A percentile compares a stretch with the other conserved stretches of the same genome.
Evolutionary conservation across 2,888 invertebrate genomes (phyloP).

Genomic region (Orthosia cruda): DNA sequence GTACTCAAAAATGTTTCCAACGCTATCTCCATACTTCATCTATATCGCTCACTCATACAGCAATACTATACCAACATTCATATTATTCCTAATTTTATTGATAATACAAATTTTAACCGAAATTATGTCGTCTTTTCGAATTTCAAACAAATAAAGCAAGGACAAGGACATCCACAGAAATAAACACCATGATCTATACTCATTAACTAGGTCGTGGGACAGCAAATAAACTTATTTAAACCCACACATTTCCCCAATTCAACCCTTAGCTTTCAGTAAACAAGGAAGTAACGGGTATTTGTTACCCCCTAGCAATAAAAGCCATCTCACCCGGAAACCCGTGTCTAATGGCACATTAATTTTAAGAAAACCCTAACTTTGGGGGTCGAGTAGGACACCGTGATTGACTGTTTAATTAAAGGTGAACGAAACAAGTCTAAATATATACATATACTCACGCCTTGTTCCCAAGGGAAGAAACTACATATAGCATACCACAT

Average conservation of each 20-base stretch:
- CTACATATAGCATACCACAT: too few species aligned
- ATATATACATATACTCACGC: too few species aligned
- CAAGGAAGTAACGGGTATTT: slow-evolving; percentile 57
- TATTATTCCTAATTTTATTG: too few species aligned
- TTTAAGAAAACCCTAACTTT: slow-evolving; percentile 62
- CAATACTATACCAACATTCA: too few species aligned
- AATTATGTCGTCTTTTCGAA: too few species aligned
- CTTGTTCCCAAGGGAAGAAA: too few species aligned
- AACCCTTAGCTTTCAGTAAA: slow-evolving; percentile 52
- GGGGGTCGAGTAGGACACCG: slow-evolving; percentile 9
- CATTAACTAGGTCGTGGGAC: background rate
- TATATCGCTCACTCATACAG: too few species aligned
- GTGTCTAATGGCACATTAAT: slow-evolving; percentile 65
- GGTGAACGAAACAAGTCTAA: slow-evolving; percentile 12
- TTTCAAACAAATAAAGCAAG: background rate
- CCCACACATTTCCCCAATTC: slow-evolving; percentile 30
- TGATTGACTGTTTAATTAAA: slow-evolving; percentile 71
- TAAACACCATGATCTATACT: background rate
- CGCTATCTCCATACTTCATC: too few species aligned
- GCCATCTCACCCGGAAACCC: slow-evolving; percentile 52
- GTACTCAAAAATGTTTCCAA: too few species aligned
- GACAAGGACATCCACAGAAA: background rate
- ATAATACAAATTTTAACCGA: too few species aligned
- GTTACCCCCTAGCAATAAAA: slow-evolving; percentile 59
- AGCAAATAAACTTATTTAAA: slow-evolving; percentile 32